Conservation (phyloP, 2,797 vertebrate species). For the Apogon talboti region DNA sequence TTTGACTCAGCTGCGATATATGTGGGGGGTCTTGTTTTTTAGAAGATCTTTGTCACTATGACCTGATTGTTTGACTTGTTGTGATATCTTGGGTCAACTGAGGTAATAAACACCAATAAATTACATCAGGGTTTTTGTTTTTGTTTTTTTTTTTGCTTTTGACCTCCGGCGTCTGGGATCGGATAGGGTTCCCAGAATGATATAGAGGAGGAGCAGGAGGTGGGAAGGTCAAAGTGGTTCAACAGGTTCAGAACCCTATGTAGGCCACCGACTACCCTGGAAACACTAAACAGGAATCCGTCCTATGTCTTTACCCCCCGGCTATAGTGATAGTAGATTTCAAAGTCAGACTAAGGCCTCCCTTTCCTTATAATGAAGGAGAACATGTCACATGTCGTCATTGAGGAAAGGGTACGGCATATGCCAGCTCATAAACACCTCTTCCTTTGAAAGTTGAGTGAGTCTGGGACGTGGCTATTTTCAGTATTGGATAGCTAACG, state of each 20-base stretch:
- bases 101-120: background rate
- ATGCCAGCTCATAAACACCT: slow-evolving; percentile 48
- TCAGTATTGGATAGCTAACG: background rate
- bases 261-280: slow-evolving; percentile 1
- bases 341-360: slow-evolving; percentile 13
- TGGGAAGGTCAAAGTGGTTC: slow-evolving; percentile 12
- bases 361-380: background rate
- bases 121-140: too few species aligned
- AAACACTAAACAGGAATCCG: slow-evolving; percentile 10
- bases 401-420: slow-evolving; percentile 10
- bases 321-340: background rate
- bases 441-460: background rate
- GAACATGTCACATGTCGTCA: slow-evolving; percentile 2
- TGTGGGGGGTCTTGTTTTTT: too few species aligned
- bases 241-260: slow-evolving; percentile 16
- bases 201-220: background rate
- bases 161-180: slow-evolving; percentile 20
- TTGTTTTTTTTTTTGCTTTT: slow-evolving; percentile 14
- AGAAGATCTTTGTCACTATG: too few species aligned
- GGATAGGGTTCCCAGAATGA: slow-evolving; percentile 40
- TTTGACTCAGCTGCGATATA: too few species aligned
- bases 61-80: too few species aligned
- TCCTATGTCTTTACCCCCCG: background rate
- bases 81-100: background rate
- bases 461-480: background rate